Conservation (phyloP, 2,797 vertebrate species). For the Momotus momota region DNA sequence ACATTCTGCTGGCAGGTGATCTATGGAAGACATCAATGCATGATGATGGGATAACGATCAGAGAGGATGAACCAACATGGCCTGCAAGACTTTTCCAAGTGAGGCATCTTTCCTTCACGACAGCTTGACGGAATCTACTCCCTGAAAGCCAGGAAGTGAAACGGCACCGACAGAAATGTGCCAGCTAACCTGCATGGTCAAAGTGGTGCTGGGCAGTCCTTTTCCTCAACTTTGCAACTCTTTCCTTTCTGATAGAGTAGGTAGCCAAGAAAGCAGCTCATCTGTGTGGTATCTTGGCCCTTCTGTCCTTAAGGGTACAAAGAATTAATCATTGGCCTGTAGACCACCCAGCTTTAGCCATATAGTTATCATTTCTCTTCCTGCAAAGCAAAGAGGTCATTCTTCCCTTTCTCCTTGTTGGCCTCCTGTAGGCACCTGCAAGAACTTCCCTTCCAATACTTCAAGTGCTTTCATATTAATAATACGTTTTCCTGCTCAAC, state of each 20-base stretch:
- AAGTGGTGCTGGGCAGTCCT: background rate
- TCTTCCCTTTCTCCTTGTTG: background rate
- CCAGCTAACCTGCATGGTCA: background rate
- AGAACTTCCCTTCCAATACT: background rate
- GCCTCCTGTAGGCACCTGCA: background rate
- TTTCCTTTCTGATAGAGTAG: background rate
- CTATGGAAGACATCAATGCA: constrained; percentile 9
- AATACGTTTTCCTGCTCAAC: background rate
- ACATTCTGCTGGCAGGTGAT: constrained; percentile 47
- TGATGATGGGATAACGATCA: background rate
- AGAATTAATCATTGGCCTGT: background rate
- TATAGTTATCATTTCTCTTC: background rate
- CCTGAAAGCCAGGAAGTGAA: background rate
- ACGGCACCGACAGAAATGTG: background rate
- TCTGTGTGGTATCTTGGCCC: background rate
- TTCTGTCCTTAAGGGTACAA: background rate
- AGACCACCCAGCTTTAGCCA: background rate
- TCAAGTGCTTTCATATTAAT: background rate
- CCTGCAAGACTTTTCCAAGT: background rate
- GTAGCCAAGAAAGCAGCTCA: background rate
- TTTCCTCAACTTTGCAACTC: background rate
- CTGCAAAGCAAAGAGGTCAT: background rate
- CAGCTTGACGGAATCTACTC: background rate
- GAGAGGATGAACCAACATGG: background rate
- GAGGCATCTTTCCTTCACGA: background rate